Evolutionary conservation across 2,797 vertebrate species (phyloP).

Genomic region (Furcifer pardalis): DNA sequence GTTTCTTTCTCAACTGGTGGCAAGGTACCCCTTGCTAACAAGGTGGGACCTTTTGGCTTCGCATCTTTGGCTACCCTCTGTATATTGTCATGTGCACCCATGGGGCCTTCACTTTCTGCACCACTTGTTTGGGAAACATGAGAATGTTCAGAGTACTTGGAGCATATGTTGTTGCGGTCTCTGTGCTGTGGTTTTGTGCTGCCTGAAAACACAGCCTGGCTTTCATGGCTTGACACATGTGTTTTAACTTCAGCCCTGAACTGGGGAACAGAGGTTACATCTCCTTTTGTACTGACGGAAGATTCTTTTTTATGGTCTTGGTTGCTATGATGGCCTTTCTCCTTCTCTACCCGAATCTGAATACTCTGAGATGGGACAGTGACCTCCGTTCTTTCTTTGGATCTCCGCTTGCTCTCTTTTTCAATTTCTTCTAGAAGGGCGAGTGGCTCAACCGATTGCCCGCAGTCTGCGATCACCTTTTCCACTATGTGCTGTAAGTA

Average conservation of each 20-base stretch:
- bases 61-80: conserved; percentile 35
- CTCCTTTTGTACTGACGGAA: conserved; percentile 43
- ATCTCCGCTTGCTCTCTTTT: conserved; percentile 83
- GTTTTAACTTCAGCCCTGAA: conserved; percentile 55
- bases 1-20: conserved; percentile 79
- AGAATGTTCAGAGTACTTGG: conserved; percentile 37
- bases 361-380: conserved; percentile 29
- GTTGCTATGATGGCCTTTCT: conserved; percentile 42
- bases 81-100: conserved; percentile 16
- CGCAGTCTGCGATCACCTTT: conserved; percentile 86
- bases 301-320: conserved; percentile 55
- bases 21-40: conserved; percentile 82
- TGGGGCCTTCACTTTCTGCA: conserved; percentile 61
- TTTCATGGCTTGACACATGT: conserved; percentile 45
- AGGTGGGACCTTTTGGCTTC: conserved; percentile 49
- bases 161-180: conserved; percentile 27
- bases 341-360: conserved; percentile 45
- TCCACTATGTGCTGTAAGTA: conserved; percentile 93
- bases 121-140: conserved; percentile 36
- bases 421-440: conserved; percentile 91
- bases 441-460: conserved; percentile 90
- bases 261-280: conserved; percentile 24
- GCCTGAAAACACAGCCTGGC: conserved; percentile 45
- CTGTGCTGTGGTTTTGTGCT: conserved; percentile 47
- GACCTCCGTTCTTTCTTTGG: conserved; percentile 55